Evolutionary conservation across 2,113 vertebrate genomes (phyloP).

Genomic region (Chlamydotis undulata): DNA sequence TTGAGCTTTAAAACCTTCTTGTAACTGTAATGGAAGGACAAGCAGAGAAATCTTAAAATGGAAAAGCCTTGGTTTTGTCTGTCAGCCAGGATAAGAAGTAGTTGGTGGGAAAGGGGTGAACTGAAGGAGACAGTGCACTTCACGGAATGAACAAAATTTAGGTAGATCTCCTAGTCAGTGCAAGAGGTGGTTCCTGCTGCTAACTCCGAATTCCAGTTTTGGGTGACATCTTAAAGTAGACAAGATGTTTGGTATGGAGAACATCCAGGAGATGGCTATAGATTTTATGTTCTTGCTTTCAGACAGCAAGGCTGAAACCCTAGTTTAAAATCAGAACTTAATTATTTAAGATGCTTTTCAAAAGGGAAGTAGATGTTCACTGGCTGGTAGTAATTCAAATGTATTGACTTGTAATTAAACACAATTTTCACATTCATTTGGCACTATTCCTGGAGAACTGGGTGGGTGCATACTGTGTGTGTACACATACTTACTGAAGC

Average conservation of each 20-base stretch:
- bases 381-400: neutral
- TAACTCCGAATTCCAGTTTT: neutral
- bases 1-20: neutral
- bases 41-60: neutral
- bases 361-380: neutral
- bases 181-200: neutral
- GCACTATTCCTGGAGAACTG: neutral
- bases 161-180: accelerated
- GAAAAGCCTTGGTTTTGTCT: neutral
- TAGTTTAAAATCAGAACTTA: neutral
- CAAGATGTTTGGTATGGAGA: neutral
- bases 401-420: neutral
- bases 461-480: neutral
- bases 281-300: neutral
- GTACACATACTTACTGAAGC: neutral
- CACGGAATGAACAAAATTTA: neutral
- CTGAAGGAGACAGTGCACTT: neutral
- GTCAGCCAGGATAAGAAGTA: neutral
- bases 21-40: neutral
- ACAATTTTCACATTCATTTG: neutral
- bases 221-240: neutral
- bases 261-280: neutral
- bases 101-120: neutral
- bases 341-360: neutral
- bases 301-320: neutral